Base-by-base conservation (phyloP, 37 sponge, comb jelly and placozoan genomes). In the Hormiphora californensis region DNA sequence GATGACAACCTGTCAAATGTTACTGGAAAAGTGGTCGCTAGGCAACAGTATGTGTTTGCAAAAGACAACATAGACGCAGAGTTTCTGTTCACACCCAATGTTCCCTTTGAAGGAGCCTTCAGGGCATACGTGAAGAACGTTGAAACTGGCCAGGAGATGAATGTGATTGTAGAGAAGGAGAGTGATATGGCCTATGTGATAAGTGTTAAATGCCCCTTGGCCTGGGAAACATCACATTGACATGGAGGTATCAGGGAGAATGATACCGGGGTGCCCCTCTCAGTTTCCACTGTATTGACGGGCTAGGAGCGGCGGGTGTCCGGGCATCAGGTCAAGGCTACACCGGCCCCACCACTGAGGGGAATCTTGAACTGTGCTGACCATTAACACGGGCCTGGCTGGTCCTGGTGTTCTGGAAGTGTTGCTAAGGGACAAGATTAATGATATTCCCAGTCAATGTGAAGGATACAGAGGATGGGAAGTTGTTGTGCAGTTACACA, bases 281-380 rank as follows among this genome's bases (percentile, higher is more conserved):
- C 5, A 57, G 22, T 30, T 57, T 57, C 61, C 61, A 57, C 61
- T 57, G 61, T 57, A 57, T 57, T 57, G 61, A 57, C 21, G 61
- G 61, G 5, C 27, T 57, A 30, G 61, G 61, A 21, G 61, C 61
- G 5, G 61, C 61, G 3, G 61, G 61, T 25, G 27, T 57, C 22
- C 4, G 61, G n/a, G 61, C 61, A 5, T 57, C 61, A 21, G 61
- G 61, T 28, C 61, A 57, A 57, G 61, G 61, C 27, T 57, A 28
- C 61, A 57, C 61, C 5, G 61, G 61, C 7, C 61, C 61, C 27
- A 25, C n/a, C 27, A 25, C n/a, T 30, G 61, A 57, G 61, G 21
- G 61, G n/a, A 57, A 28, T 4, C 61, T 57, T 30, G 27, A 57
- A n/a, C n/a, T 12, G 61, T 57, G n/a, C 27, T 57, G 30, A 57